A percentile compares a stretch with the other conserved stretches of the same genome.
Evolutionary conservation across 2,888 invertebrate genomes (phyloP).

Genomic region (Pardosa pseudoannulata): DNA sequence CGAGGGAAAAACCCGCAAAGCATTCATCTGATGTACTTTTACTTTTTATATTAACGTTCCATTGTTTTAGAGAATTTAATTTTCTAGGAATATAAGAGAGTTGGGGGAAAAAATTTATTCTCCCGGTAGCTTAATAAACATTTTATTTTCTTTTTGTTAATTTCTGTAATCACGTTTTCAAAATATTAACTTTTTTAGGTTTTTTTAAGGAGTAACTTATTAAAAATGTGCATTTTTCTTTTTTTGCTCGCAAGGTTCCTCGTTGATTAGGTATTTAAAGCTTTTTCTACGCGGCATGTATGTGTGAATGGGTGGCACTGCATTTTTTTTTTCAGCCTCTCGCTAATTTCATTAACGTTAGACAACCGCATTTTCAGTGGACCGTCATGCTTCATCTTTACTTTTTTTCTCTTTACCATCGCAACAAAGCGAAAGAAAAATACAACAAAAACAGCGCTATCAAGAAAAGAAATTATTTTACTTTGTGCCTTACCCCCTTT

Average conservation of each 20-base stretch:
- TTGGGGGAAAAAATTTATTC: constrained; percentile 13
- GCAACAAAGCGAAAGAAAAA: constrained; percentile 24
- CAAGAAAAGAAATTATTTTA: constrained; percentile 1
- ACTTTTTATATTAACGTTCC: constrained; percentile 1
- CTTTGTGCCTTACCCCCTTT: background rate
- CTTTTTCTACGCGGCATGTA: constrained; percentile 40
- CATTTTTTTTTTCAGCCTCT: background rate
- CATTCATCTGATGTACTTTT: constrained; percentile 30
- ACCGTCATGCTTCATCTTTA: constrained; percentile 26
- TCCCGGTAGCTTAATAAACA: constrained; percentile 65
- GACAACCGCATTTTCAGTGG: constrained; percentile 26
- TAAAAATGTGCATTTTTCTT: constrained; percentile 52
- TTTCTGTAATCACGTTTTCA: constrained; percentile 65
- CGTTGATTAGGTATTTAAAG: constrained; percentile 41
- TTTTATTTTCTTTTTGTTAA: constrained; percentile 65
- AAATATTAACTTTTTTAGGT: constrained; percentile 45
- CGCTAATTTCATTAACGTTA: constrained; percentile 55
- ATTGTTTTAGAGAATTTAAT: constrained; percentile 68
- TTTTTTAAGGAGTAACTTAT: constrained; percentile 43
- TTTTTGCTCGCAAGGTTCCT: constrained; percentile 19
- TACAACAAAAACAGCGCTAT: background rate
- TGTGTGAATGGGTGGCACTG: background rate
- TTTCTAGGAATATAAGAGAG: constrained; percentile 26
- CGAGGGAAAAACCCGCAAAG: constrained; percentile 2
- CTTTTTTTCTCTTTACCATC: background rate